These are phyloP conservation scores for Philhelius pedissequus DNA, from an alignment of 2,888 invertebrate genomes.

Conservation along the genomic window DNA sequence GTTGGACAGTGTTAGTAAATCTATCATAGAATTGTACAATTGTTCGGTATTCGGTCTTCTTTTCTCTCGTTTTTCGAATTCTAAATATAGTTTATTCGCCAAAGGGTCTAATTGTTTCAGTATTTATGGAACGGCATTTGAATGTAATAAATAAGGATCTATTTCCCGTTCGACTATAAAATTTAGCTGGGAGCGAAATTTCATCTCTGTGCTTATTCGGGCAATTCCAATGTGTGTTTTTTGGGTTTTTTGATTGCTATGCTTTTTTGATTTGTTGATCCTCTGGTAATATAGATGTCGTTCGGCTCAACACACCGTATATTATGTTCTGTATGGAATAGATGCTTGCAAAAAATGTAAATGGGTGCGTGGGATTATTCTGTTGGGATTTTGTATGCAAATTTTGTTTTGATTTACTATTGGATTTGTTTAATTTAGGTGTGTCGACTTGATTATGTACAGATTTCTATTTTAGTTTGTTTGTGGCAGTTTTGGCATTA, in stretches of 20 bases:
- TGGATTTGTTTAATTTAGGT: constrained; percentile 4
- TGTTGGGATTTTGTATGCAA: neutral
- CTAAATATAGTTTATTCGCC: constrained; percentile 43
- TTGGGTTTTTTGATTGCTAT: neutral
- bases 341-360: too few species aligned
- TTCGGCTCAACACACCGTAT: neutral
- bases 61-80: neutral
- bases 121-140: constrained; percentile 33
- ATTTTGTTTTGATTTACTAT: constrained; percentile 7
- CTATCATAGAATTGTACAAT: neutral
- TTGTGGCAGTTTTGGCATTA: neutral
- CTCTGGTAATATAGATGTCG: constrained; percentile 6
- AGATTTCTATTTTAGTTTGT: neutral
- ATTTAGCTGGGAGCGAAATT: neutral
- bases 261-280: constrained; percentile 2
- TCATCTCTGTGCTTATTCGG: neutral
- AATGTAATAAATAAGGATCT: constrained; percentile 17
- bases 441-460: constrained; percentile 8
- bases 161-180: neutral
- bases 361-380: neutral
- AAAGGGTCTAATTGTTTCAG: constrained; percentile 32
- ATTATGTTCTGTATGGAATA: neutral
- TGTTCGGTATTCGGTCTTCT: neutral
- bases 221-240: neutral
- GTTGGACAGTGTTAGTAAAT: neutral